Evolutionary conservation across 2,113 vertebrate genomes (phyloP), one percentile per base, ranked within the genome.

Genomic region (Lophura nycthemera): DNA sequence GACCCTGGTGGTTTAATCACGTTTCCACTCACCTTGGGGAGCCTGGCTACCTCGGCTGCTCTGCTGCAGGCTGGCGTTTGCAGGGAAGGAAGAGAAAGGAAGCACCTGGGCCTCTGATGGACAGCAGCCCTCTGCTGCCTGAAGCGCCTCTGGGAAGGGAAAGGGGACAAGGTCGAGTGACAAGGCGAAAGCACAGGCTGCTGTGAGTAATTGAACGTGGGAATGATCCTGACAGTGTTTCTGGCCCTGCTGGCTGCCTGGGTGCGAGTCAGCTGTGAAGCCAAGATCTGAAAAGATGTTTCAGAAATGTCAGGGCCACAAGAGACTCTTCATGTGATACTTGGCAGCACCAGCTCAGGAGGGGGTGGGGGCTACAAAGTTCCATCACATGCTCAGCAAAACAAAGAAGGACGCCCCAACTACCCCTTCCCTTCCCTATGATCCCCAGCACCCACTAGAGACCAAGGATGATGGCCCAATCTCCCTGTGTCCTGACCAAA

Each of bases 201-300:
- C 76, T 0, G 4, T 92, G 88, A 90, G 90, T 92, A 90, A 94
- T 73, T 93, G 83, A 67, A 84, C 2, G 60, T 92, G 92, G 86
- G 86, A 94, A 73, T 86, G 86, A 93, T 90, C 76, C 86, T 88
- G 85, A 91, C 88, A 94, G 88, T 45, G 2, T 66, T 67, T 76
- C 83, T 88, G 87, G 78, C 81, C 84, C 14, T 0, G 1, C 50
- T 67, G 0, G 0, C 67, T 77, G 69, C 60, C 69, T 38, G 70
- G 34, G 43, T 13, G 1, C 1, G 5, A 88, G 57, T 94, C 80
- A 88, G 61, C 57, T 57, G 43, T 74, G 38, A 72, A 0, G 24
- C 34, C 1, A 2, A 38, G 15, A 42, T 71, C 88, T 74, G 76
- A 86, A 91, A 80, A 88, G 76, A 73, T 72, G 57, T 43, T 88